These are phyloP conservation scores for Xiphias gladius DNA, from an alignment of 2,113 vertebrate genomes.

Conservation along the genomic window DNA sequence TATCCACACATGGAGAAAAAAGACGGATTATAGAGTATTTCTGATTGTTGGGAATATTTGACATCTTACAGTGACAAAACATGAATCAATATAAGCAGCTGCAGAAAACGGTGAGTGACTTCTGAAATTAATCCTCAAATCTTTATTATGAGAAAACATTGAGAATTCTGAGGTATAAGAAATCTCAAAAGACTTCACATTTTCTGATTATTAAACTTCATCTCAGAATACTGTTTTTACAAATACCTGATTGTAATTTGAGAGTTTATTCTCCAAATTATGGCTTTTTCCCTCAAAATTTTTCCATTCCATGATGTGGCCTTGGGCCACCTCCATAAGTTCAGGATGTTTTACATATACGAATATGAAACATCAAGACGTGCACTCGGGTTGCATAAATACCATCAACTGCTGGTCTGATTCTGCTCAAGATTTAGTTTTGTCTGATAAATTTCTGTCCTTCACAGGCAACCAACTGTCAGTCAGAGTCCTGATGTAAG, in stretches of 20 bases:
- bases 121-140: not conserved
- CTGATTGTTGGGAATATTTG: constrained; percentile 21
- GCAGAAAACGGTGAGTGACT: not conserved
- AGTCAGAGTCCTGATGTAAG: not conserved
- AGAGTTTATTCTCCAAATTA: too few relatives aligned
- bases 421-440: not conserved
- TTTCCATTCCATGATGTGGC: too few relatives aligned
- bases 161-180: not conserved
- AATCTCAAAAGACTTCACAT: not conserved
- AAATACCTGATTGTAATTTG: not conserved
- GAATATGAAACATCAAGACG: not conserved
- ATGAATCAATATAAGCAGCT: not conserved
- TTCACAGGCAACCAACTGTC: not conserved
- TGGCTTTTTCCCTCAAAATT: not conserved
- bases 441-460: not conserved
- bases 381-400: not conserved
- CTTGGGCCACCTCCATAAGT: too few relatives aligned
- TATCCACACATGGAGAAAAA: not conserved
- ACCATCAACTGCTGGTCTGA: not conserved
- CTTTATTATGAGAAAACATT: not conserved
- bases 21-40: not conserved
- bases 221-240: not conserved
- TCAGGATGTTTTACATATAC: not conserved
- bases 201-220: not conserved
- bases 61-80: constrained; percentile 10